Evolutionary conservation across 2,113 vertebrate species (phyloP).

Genomic region (Triplophysa rosa): DNA sequence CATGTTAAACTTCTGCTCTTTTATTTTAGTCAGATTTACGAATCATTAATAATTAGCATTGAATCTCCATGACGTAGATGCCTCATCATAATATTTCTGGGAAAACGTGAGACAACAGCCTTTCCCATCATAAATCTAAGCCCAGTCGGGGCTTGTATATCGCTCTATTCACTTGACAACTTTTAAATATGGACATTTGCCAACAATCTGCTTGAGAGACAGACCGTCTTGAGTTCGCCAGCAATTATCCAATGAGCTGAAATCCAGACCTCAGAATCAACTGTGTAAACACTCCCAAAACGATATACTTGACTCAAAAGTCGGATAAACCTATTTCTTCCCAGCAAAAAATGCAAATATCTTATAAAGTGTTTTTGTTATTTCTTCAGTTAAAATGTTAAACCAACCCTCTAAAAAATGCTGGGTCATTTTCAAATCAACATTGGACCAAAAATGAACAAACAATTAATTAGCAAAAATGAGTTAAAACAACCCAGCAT

Average conservation of each 20-base stretch:
- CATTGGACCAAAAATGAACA: too few relatives aligned
- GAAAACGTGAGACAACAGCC: constrained; percentile 24
- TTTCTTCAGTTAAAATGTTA: too few relatives aligned
- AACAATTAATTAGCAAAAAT: too few relatives aligned
- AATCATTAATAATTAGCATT: background rate
- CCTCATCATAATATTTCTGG: constrained; percentile 21
- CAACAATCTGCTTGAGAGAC: constrained; percentile 30
- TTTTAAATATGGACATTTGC: constrained; percentile 32
- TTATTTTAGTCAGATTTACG: too few relatives aligned
- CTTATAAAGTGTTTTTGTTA: too few relatives aligned
- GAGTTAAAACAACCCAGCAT: too few relatives aligned
- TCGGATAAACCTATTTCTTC: background rate
- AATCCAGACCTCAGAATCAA: background rate
- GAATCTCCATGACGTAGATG: background rate
- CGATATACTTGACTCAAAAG: constrained; percentile 9
- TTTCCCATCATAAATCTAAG: constrained; percentile 28
- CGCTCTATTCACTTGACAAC: constrained; percentile 25
- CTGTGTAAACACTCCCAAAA: constrained; percentile 9
- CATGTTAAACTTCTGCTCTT: too few relatives aligned
- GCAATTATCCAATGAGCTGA: background rate
- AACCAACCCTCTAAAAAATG: too few relatives aligned
- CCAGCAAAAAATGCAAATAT: background rate
- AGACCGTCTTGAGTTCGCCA: background rate
- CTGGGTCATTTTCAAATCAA: too few relatives aligned
- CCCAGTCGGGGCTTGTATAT: constrained; percentile 3